phyloP scores from a whole-genome alignment of 2,113 vertebrate species.

The Lycaon pictus region DNA sequence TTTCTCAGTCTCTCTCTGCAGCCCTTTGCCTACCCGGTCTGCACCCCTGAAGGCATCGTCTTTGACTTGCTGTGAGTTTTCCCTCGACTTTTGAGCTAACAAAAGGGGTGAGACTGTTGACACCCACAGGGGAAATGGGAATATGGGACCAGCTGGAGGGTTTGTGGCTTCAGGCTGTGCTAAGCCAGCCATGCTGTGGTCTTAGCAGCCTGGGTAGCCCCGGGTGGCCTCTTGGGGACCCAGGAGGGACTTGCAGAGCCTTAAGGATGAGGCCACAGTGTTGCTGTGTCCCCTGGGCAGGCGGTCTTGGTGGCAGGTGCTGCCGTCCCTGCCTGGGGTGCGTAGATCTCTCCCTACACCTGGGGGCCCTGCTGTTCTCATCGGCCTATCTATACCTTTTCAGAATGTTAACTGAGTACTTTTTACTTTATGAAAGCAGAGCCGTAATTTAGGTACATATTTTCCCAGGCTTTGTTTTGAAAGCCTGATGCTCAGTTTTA shows the following conservation, averaged over 20 bases:
- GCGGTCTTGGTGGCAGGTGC: not conserved
- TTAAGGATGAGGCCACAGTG: not conserved
- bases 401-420: not conserved
- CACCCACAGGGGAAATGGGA: not conserved
- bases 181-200: not conserved
- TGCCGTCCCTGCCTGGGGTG: not conserved
- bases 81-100: not conserved
- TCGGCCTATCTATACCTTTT: not conserved
- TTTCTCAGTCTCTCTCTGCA: conserved; percentile 95
- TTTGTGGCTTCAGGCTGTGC: not conserved
- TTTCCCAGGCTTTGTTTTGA: not conserved
- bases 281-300: not conserved
- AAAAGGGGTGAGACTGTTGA: not conserved
- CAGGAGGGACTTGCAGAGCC: not conserved
- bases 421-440: not conserved
- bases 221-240: not conserved
- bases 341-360: rapidly evolving
- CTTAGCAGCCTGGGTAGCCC: not conserved
- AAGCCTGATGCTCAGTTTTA: not conserved
- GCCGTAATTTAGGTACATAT: rapidly evolving
- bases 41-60: conserved; percentile 94
- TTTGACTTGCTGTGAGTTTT: conserved; percentile 96
- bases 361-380: too few relatives aligned
- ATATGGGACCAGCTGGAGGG: not conserved
- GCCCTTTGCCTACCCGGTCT: conserved; percentile 97